These are phyloP conservation scores for Chanos chanos DNA, from an alignment of 2,797 vertebrate genomes.

Conservation along the genomic window DNA sequence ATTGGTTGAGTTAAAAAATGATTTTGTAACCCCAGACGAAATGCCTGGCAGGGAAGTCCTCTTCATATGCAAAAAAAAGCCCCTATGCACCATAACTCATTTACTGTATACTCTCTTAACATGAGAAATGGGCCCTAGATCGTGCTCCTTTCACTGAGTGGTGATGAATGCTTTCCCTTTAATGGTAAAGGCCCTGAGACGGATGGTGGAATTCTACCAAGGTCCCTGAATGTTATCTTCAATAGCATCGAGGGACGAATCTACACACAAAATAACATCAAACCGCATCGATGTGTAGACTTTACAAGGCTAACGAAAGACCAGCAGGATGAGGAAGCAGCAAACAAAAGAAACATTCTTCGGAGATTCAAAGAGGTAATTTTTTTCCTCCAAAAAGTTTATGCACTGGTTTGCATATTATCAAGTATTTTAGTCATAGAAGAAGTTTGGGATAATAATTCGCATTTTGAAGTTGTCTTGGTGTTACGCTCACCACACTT, in stretches of 20 bases:
- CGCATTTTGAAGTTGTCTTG: background rate
- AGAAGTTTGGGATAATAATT: background rate
- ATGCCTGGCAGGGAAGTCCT: too few species aligned
- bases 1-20: too few species aligned
- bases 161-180: background rate
- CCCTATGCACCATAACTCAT: too few species aligned
- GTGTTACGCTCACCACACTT: background rate
- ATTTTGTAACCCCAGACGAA: too few species aligned
- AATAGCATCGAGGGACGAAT: conserved; percentile 75
- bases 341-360: conserved; percentile 67
- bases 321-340: conserved; percentile 78
- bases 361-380: conserved; percentile 63
- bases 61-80: too few species aligned
- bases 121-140: too few species aligned
- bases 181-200: conserved; percentile 78
- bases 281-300: conserved; percentile 85
- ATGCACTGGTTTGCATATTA: background rate
- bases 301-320: conserved; percentile 78
- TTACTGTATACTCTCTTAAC: too few species aligned
- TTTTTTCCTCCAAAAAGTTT: background rate
- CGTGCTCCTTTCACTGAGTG: background rate
- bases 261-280: conserved; percentile 79
- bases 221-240: conserved; percentile 85
- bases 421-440: background rate
- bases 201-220: conserved; percentile 82